Percentiles rank a stretch among this genome's conserved stretches.
Evolutionary conservation across 1,140 invertebrate species (phyloP).

Genomic region (Papilio dardanus): DNA sequence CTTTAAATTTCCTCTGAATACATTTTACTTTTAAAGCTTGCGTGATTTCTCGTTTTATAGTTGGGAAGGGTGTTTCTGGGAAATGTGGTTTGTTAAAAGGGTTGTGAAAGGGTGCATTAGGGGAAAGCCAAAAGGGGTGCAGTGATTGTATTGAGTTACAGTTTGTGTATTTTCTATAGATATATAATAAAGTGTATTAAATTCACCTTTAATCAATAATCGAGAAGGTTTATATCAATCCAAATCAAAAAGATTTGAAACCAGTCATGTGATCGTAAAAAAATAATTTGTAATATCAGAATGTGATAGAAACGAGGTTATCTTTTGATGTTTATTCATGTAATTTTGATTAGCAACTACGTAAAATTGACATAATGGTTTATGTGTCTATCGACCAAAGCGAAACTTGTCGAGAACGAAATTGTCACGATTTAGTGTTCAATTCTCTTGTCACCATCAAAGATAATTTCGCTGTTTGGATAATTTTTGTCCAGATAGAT

Average conservation of each 20-base stretch:
- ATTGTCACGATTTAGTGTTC: background rate
- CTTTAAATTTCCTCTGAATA: background rate
- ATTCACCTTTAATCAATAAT: no score
- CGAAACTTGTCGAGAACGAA: background rate
- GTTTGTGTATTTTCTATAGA: background rate
- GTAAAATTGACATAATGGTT: constrained; percentile 10
- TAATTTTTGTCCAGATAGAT: no score
- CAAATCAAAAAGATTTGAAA: background rate
- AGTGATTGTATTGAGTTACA: background rate
- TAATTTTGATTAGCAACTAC: constrained; percentile 9
- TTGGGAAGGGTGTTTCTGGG: background rate
- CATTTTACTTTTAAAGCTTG: background rate
- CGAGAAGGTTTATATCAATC: background rate
- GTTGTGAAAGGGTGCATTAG: background rate
- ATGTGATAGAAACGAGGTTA: constrained; percentile 13
- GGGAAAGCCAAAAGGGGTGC: constrained; percentile 3
- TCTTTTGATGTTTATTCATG: constrained; percentile 22
- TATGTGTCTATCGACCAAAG: background rate
- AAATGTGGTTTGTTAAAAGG: background rate
- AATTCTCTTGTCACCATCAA: background rate
- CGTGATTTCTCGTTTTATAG: background rate
- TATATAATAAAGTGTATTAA: background rate
- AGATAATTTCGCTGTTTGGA: background rate
- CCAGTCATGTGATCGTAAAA: background rate
- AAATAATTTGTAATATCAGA: background rate